Conservation (phyloP, 2,888 invertebrate genomes). For the Cheilosia pagana region DNA sequence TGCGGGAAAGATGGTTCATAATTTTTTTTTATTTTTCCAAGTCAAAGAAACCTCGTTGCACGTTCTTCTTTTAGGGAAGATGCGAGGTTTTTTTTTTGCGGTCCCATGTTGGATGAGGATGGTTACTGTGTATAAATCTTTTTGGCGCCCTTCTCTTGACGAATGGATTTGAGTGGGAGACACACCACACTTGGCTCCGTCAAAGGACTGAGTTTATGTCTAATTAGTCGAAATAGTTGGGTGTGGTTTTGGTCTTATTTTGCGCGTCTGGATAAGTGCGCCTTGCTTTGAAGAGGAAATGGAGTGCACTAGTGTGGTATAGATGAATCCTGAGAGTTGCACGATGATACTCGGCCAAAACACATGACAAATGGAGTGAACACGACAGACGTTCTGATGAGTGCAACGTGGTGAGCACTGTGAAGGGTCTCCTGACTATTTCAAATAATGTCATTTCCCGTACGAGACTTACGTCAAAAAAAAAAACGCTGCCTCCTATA, state of each 20-base stretch:
- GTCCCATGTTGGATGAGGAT: constrained; percentile 4
- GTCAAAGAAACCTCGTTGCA: background rate
- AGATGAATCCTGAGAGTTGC: constrained; percentile 5
- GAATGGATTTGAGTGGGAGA: constrained; percentile 16
- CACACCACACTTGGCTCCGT: constrained; percentile 16
- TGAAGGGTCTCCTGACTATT: too few species aligned
- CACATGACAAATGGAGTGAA: constrained; percentile 14
- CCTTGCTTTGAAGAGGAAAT: constrained; percentile 16
- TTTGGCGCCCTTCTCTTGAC: constrained; percentile 20
- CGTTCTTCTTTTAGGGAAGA: constrained; percentile 1
- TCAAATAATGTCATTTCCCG: too few species aligned
- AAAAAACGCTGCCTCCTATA: too few species aligned
- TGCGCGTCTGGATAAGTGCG: background rate
- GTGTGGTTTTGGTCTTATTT: background rate
- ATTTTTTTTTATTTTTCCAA: background rate
- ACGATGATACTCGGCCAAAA: background rate
- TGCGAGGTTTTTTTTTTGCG: constrained; percentile 16
- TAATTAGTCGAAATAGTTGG: constrained; percentile 47
- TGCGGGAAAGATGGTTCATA: constrained; percentile 18
- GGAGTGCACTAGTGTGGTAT: constrained; percentile 23
- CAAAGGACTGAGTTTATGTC: constrained; percentile 36
- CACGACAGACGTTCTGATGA: constrained; percentile 2
- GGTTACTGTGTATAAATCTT: constrained; percentile 5
- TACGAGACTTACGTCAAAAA: too few species aligned
- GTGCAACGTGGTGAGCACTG: too few species aligned